A percentile compares a stretch with the other conserved stretches of the same genome.
Conservation (phyloP, 1,140 invertebrate species). For the Psilanteris sp. region DNA sequence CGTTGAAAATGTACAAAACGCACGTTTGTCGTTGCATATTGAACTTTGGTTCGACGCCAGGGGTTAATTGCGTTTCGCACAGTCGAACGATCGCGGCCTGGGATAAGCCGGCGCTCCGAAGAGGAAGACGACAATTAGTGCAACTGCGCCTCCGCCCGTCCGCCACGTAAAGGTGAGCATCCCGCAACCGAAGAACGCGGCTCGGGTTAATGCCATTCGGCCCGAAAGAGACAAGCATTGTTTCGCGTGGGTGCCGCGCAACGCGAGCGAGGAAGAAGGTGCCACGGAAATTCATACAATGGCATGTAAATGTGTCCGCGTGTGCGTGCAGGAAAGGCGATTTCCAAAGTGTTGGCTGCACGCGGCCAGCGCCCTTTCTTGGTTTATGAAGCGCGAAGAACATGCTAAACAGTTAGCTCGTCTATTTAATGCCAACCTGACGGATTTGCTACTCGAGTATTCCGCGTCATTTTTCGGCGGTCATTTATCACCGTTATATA, state of each 20-base stretch:
- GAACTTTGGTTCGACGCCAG: constrained; percentile 15
- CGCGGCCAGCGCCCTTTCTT: constrained; percentile 70
- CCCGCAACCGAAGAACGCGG: constrained; percentile 31
- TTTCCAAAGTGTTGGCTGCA: constrained; percentile 66
- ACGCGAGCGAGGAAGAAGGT: constrained; percentile 58
- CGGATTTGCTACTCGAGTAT: too few species aligned
- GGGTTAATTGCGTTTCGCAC: constrained; percentile 47
- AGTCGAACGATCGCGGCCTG: constrained; percentile 46
- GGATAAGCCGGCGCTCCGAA: constrained; percentile 36
- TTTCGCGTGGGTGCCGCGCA: constrained; percentile 68
- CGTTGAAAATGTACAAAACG: too few species aligned
- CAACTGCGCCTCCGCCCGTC: constrained; percentile 70
- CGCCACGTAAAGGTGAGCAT: constrained; percentile 53
- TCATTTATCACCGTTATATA: too few species aligned
- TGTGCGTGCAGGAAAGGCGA: constrained; percentile 64
- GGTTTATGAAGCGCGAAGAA: constrained; percentile 69
- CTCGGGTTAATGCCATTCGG: constrained; percentile 66
- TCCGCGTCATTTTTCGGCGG: too few species aligned
- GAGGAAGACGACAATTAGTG: constrained; percentile 74
- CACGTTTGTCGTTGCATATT: constrained; percentile 26
- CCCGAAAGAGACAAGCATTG: constrained; percentile 68
- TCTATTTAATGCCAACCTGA: constrained; percentile 58
- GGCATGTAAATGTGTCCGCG: constrained; percentile 55
- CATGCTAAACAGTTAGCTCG: constrained; percentile 64
- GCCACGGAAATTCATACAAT: constrained; percentile 61